Evolutionary conservation across 2,797 vertebrate genomes (phyloP).

Genomic region (Telmatherina bonti): DNA sequence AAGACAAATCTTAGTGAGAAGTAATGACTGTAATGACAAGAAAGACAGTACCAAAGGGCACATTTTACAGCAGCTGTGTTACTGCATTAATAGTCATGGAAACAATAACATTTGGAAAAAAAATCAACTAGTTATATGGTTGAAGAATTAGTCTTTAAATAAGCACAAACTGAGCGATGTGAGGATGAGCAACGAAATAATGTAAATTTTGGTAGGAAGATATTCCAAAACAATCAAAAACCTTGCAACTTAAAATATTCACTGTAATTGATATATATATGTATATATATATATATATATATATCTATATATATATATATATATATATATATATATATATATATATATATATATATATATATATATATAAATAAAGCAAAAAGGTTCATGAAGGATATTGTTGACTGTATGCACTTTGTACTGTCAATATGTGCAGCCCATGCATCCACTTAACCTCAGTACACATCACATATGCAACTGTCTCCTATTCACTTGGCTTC

Average conservation of each 20-base stretch:
- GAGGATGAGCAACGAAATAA: conserved; percentile 40
- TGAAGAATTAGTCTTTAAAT: conserved; percentile 17
- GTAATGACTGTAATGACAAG: conserved; percentile 7
- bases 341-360: no score
- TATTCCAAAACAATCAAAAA: conserved; percentile 25
- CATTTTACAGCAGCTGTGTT: neutral
- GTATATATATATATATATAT: no score
- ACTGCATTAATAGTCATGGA: conserved; percentile 15
- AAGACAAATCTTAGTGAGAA: conserved; percentile 28
- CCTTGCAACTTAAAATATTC: conserved; percentile 5
- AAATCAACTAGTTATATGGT: conserved; percentile 27
- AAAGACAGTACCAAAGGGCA: conserved; percentile 10
- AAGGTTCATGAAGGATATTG: conserved; percentile 25
- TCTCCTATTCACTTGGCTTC: conserved; percentile 66
- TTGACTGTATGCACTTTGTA: conserved; percentile 59
- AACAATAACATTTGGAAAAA: conserved; percentile 51
- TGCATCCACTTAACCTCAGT: conserved; percentile 68
- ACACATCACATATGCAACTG: conserved; percentile 65
- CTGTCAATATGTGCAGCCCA: conserved; percentile 68
- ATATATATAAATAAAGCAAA: neutral
- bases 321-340: no score
- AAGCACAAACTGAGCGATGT: conserved; percentile 50
- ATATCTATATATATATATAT: no score
- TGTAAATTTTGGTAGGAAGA: conserved; percentile 32
- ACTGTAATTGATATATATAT: no score